Evolutionary conservation across 2,888 invertebrate species (phyloP), one percentile per base, ranked within the genome.

Genomic region (Parnassius glacialis): DNA sequence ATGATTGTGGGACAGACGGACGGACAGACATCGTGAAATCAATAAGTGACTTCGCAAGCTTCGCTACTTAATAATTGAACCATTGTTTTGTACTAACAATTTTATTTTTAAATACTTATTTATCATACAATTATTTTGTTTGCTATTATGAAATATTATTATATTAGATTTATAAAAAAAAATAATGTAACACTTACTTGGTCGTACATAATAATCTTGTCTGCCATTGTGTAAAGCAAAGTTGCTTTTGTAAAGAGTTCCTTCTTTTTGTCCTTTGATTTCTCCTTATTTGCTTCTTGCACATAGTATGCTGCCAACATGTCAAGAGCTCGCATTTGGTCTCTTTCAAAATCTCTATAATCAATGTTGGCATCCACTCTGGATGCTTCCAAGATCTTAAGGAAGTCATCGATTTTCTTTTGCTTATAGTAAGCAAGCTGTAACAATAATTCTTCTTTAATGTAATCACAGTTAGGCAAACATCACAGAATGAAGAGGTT

Each of bases 171-270:
- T 10, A 44, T 9, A 16, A 45, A 11, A 45, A 53, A 45, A 43
- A 53, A 55, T 16, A 20, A 50, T 20, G 1, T 10, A 51, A 51
- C 25, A 55, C 83, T 80, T 87, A 96, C 96, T 93, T 98, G 98
- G 81, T 99, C 99, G 89, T 99, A 99, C 99, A 99, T 99, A 76
- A 99, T 98, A 84, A 99, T 99, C 91, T 99, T 99, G 83, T 99
- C 99, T 7, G 99, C 99, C 68, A 98, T 98, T 0, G 98, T 98
- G 81, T 99, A 99, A n/a, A 99, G 90, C 57, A 98, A 93, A 0
- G 99, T 99, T 2, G 99, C 99, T 92, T 98, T 98, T 41, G 97
- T 97, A 77, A 99, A 99, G 13, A 98, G 92, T 71, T 99, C 99
- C 65, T 97, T 94, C 81, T 97, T 98, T 77, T 96, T 96, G 70